A percentile compares a stretch with the other conserved stretches of the same genome.
Evolutionary conservation across 2,113 vertebrate genomes (phyloP).

Genomic region (Pollachius pollachius): DNA sequence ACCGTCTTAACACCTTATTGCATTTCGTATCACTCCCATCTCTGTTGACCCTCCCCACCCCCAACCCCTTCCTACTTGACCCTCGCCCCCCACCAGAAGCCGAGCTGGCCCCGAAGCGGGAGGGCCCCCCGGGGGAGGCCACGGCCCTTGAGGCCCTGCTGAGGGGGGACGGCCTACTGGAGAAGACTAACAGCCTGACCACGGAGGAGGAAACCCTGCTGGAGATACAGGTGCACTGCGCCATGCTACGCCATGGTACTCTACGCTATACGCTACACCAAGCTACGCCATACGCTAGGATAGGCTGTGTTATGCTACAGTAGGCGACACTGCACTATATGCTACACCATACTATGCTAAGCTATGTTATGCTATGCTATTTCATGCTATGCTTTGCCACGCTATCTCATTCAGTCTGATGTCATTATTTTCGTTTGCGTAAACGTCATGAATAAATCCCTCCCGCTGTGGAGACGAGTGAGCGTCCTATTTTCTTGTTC

Average conservation of each 20-base stretch:
- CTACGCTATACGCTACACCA: neutral
- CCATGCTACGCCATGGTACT: neutral
- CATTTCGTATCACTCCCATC: neutral
- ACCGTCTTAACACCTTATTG: neutral
- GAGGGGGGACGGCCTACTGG: constrained; percentile 73
- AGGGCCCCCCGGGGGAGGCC: constrained; percentile 79
- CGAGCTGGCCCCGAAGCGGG: constrained; percentile 70
- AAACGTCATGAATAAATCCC: too few relatives aligned
- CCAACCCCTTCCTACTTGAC: neutral
- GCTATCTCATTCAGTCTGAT: too few relatives aligned
- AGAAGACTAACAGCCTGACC: constrained; percentile 83
- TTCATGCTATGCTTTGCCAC: too few relatives aligned
- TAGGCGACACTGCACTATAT: neutral
- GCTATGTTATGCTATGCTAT: too few relatives aligned
- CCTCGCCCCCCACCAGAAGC: constrained; percentile 56
- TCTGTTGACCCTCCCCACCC: neutral
- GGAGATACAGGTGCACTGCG: constrained; percentile 87
- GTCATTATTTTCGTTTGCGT: too few relatives aligned
- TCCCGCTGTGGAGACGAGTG: neutral
- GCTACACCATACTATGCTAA: neutral
- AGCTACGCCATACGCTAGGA: too few relatives aligned
- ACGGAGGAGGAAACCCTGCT: constrained; percentile 92
- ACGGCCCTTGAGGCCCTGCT: constrained; percentile 90
- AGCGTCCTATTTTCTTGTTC: neutral
- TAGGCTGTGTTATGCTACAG: too few relatives aligned